Conservation (phyloP, 2,113 vertebrate genomes). For the Bubo bubo region DNA sequence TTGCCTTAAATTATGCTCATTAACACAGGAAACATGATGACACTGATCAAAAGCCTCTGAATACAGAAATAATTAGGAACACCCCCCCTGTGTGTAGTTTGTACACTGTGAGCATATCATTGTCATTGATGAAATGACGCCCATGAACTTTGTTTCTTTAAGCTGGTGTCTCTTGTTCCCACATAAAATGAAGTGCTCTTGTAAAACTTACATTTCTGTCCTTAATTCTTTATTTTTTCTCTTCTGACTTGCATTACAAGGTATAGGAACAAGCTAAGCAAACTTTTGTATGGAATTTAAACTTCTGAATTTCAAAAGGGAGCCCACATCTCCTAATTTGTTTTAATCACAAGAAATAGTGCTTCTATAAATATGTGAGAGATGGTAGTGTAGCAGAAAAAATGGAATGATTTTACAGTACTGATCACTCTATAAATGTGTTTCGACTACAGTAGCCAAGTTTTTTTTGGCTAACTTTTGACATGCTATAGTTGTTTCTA, state of each 20-base stretch:
- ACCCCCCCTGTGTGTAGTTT: too few species aligned
- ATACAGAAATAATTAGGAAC: neutral
- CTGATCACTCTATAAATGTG: neutral
- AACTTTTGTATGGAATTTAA: neutral
- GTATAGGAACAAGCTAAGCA: neutral
- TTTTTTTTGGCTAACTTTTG: neutral
- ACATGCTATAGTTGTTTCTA: neutral
- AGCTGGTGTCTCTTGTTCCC: neutral
- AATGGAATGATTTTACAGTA: neutral
- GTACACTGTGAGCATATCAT: neutral
- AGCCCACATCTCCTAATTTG: neutral
- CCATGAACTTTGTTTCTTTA: neutral
- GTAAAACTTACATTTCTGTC: neutral
- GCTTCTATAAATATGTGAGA: neutral
- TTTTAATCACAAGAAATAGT: neutral
- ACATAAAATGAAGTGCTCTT: neutral
- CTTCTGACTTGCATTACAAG: neutral
- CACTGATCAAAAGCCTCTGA: neutral
- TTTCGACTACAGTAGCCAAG: neutral
- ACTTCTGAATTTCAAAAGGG: neutral
- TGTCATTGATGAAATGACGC: neutral
- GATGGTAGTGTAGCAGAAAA: neutral
- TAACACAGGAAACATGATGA: neutral
- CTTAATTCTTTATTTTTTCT: neutral
- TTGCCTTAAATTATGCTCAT: neutral